Percentiles rank a stretch among this genome's conserved stretches.
Evolutionary conservation across 2,113 vertebrate species (phyloP).

Genomic region (Hepsetus odoe): DNA sequence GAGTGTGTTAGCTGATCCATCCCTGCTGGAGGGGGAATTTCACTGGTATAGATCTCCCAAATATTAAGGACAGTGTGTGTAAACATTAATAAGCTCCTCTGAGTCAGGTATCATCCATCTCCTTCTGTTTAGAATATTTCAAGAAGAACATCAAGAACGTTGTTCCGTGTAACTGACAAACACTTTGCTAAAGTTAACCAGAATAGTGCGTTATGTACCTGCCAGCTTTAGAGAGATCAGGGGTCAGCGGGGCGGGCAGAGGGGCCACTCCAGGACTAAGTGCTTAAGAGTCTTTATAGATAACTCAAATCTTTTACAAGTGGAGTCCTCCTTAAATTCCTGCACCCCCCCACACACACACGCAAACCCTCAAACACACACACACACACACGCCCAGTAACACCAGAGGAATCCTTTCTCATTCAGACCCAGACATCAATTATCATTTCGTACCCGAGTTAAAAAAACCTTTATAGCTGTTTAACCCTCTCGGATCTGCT

Average conservation of each 20-base stretch:
- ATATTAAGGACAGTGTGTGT: background rate
- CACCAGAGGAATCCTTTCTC: background rate
- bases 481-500: too few relatives aligned
- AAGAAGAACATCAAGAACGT: background rate
- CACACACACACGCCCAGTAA: background rate
- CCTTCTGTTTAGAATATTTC: background rate
- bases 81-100: background rate
- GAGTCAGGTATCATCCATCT: background rate
- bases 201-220: background rate
- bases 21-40: background rate
- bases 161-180: background rate
- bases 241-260: background rate
- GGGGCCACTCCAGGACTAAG: background rate
- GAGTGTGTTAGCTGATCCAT: background rate
- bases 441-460: background rate
- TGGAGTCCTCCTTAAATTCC: slow-evolving; percentile 11
- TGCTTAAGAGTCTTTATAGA: background rate
- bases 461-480: too few relatives aligned
- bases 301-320: background rate
- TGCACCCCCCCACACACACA: background rate
- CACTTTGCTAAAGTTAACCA: background rate
- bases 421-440: background rate
- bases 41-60: background rate
- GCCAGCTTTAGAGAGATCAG: background rate
- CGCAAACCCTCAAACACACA: background rate